A percentile compares a stretch with the other conserved stretches of the same genome.
Evolutionary conservation across 2,113 vertebrate species (phyloP).

Genomic region (Hymenochirus boettgeri): DNA sequence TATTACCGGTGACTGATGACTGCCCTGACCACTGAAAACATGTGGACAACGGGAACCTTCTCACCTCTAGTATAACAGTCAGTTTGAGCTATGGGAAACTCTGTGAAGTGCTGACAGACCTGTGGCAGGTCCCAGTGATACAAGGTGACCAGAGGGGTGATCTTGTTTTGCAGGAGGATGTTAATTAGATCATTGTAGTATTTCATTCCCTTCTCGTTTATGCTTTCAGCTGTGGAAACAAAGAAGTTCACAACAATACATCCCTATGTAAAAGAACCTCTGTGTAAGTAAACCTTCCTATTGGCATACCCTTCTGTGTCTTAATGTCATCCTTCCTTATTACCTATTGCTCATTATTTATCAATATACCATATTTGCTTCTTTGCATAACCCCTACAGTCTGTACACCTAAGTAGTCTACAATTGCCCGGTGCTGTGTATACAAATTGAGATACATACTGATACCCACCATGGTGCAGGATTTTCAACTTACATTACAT

Average conservation of each 20-base stretch:
- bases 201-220: constrained; percentile 80
- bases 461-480: too few relatives aligned
- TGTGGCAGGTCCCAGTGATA: constrained; percentile 95
- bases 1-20: neutral
- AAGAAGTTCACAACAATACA: neutral
- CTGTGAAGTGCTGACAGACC: constrained; percentile 55
- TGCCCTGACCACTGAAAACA: neutral
- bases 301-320: too few relatives aligned
- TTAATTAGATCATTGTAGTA: constrained; percentile 83
- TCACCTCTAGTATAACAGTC: neutral
- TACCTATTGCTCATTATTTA: too few relatives aligned
- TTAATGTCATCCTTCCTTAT: too few relatives aligned
- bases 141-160: constrained; percentile 82
- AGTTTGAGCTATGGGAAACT: neutral
- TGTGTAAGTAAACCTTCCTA: too few relatives aligned
- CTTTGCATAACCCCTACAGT: too few relatives aligned
- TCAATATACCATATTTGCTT: too few relatives aligned
- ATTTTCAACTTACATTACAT: too few relatives aligned
- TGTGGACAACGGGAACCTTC: neutral
- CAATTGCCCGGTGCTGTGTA: too few relatives aligned
- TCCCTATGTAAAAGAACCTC: too few relatives aligned
- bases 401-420: too few relatives aligned
- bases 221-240: constrained; percentile 68
- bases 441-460: too few relatives aligned
- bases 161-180: constrained; percentile 77